phyloP scores from a whole-genome alignment of 2,797 vertebrate genomes.

The Rhinogobio ventralis region DNA sequence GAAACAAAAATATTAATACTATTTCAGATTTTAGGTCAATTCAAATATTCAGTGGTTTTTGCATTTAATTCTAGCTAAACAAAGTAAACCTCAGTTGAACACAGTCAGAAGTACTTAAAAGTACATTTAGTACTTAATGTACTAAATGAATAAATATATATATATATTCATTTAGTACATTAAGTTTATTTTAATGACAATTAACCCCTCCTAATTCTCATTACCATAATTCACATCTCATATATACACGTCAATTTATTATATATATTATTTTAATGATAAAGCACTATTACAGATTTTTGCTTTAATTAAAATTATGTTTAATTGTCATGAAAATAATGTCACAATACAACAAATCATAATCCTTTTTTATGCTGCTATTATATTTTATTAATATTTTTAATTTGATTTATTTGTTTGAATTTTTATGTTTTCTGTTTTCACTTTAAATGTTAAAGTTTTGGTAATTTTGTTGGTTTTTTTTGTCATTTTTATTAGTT shows the following conservation, averaged over 20 bases:
- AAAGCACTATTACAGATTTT: not conserved
- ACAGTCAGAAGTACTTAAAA: no score
- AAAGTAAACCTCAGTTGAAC: not conserved
- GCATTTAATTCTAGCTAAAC: not conserved
- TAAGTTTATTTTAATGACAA: no score
- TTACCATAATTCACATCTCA: not conserved
- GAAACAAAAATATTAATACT: not conserved
- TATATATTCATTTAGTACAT: no score
- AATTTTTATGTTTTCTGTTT: not conserved
- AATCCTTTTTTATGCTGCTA: not conserved
- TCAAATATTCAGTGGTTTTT: not conserved
- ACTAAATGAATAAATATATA: no score
- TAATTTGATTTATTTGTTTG: no score
- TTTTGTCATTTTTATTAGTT: not conserved
- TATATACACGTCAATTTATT: no score
- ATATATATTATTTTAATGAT: not conserved
- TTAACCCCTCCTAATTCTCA: no score
- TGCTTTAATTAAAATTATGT: not conserved
- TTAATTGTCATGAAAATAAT: not conserved
- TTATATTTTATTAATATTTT: slow-evolving; percentile 1
- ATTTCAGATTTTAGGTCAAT: not conserved
- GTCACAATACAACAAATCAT: not conserved
- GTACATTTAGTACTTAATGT: no score
- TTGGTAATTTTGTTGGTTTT: not conserved
- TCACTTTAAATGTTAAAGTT: not conserved